Evolutionary conservation across 2,113 vertebrate species (phyloP).

Genomic region (Microcebus ravelobensis): DNA sequence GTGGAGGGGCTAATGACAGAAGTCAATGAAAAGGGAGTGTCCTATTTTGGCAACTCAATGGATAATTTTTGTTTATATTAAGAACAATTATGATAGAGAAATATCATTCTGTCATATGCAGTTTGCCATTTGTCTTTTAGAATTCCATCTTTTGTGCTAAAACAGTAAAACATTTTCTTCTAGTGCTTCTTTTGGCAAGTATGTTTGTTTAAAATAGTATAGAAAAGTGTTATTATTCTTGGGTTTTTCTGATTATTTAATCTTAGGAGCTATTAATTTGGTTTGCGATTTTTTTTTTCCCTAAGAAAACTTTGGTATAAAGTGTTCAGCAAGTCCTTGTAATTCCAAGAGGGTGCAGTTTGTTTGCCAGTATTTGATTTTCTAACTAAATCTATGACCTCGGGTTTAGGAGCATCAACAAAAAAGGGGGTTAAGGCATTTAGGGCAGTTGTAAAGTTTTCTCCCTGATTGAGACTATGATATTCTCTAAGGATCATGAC

Average conservation of each 20-base stretch:
- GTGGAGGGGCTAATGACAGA: not conserved
- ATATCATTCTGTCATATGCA: not conserved
- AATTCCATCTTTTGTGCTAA: not conserved
- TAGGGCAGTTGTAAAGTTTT: not conserved
- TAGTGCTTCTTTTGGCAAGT: not conserved
- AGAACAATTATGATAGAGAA: not conserved
- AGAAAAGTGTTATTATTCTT: not conserved
- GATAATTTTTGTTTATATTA: not conserved
- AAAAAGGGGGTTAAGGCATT: not conserved
- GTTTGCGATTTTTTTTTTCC: not conserved
- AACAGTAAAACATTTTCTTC: not conserved
- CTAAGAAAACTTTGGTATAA: not conserved
- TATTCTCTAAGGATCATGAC: not conserved
- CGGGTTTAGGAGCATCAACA: not conserved
- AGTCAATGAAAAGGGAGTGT: not conserved
- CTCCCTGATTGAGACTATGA: not conserved
- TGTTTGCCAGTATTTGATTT: not conserved
- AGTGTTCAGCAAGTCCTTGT: not conserved
- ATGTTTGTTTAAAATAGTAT: not conserved
- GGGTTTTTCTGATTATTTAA: not conserved
- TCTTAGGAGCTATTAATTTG: not conserved
- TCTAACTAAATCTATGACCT: not conserved
- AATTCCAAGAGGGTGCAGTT: not conserved
- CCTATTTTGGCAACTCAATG: not conserved
- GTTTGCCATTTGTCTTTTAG: not conserved